Evolutionary conservation across 2,797 vertebrate genomes (phyloP).

Genomic region (Aplochiton taeniatus): DNA sequence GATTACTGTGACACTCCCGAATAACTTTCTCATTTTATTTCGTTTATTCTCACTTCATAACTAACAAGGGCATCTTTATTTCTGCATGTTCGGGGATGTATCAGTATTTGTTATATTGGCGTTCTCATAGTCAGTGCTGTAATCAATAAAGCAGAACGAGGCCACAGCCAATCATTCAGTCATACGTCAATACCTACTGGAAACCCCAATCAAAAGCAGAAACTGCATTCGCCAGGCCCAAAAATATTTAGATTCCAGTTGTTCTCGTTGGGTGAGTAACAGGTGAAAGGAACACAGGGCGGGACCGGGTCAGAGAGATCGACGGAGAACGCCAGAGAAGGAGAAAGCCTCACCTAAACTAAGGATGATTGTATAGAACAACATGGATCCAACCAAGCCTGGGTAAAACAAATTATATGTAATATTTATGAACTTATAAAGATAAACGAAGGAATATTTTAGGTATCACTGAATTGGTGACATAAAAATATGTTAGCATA

Average conservation of each 20-base stretch:
- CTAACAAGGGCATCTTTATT: no score
- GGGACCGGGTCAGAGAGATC: conserved; percentile 13
- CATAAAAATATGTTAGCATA: not conserved
- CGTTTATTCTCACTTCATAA: no score
- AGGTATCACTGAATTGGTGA: no score
- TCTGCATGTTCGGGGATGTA: no score
- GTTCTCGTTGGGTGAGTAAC: conserved; percentile 68
- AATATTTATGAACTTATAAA: not conserved
- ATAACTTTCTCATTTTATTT: no score
- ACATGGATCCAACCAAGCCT: conserved; percentile 66
- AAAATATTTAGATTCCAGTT: conserved; percentile 63
- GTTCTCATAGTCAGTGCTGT: no score
- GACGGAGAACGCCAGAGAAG: conserved; percentile 33
- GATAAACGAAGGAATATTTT: no score
- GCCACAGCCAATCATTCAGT: conserved; percentile 19
- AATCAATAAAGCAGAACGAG: no score
- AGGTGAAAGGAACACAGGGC: conserved; percentile 49
- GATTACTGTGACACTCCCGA: no score
- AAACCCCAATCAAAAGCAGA: conserved; percentile 7
- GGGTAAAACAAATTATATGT: conserved; percentile 63
- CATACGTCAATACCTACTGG: conserved; percentile 18
- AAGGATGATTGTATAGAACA: conserved; percentile 70
- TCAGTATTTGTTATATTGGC: no score
- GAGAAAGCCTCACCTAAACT: conserved; percentile 55
- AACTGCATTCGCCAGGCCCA: conserved; percentile 39